Evolutionary conservation across 2,113 vertebrate genomes (phyloP), one percentile per base, ranked within the genome.

Genomic region (Colossoma macropomum): DNA sequence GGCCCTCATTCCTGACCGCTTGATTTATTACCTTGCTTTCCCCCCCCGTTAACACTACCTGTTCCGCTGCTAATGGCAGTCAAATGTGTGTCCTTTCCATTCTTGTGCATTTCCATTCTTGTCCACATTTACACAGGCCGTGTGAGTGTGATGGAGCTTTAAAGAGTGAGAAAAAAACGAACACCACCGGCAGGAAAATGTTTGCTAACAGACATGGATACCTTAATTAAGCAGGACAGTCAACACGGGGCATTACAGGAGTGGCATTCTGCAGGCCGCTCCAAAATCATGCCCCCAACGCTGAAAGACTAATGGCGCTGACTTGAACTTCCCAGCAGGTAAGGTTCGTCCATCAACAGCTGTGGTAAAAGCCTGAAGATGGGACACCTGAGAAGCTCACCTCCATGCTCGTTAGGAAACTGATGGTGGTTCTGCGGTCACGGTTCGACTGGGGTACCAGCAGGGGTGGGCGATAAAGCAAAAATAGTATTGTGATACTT

Each of bases 291-390:
- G 75, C 68, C 77, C 76, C 77, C 28, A 45, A 87, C 41, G 87
- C 79, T 91, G 90, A 91, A 91, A 91, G 90, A 89, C 85, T 89
- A 89, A 89, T 89, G 86, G 82, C n/a, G 56, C 86, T 83, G 88
- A 88, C 83, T 84, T 87, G 79, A 90, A 89, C 86, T 88, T 87
- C 87, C 87, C 81, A 80, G 87, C 86, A 86, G 86, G 88, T 87
- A 90, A 54, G 56, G 79, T 88, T 80, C 84, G 85, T 91, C 90
- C 69, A 62, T 91, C 88, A 91, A 88, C 90, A 88, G 84, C 41
- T 45, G 41, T 54, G 71, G 81, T 90, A 89, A 91, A 89, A 91
- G 85, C 88, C 84, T 86, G 56, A 75, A 81, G 62, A 54, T 6
- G 52, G 62, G 84, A 87, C 81, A 88, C 87, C 90, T 87, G 88